Evolutionary conservation across 2,888 invertebrate species (phyloP), one percentile per base, ranked within the genome.

Genomic region (Ypsolopha sequella): DNA sequence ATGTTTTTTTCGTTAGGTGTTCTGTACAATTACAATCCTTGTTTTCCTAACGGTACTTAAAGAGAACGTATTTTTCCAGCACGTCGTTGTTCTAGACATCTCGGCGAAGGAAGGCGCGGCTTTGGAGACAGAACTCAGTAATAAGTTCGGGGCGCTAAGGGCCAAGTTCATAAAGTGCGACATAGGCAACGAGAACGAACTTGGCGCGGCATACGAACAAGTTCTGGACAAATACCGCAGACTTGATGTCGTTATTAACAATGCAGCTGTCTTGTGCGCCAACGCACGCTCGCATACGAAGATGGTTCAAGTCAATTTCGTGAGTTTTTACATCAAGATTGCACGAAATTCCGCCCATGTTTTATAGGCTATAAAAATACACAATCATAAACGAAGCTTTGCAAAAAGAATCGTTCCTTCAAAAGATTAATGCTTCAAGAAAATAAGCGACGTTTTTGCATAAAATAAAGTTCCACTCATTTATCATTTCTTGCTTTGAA

Each of bases 111-210:
- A 84, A 58, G 82, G 85, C 2, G 61, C 64, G 1, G 56, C 64
- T 1, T 58, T 85, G 1, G 84, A 85, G 58, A 56, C 53, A 0
- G 76, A 81, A 61, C 71, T 85, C 39, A 55, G 65, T 35, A 65
- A 61, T 54, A 80, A 74, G 60, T 84, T 79, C 44, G 84, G 84
- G 7, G 76, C 80, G n/a, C 56, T 84, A 51, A 72, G 61, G 70
- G 78, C 79, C 9, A 85, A 79, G 76, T 85, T 81, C 61, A 80
- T 82, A 66, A 76, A 77, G 67, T 84, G 85, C 56, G 82, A 85
- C 58, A 67, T 85, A 11, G 61, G 80, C 1, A 67, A 79, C 55
- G 77, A 76, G 14, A 58, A 54, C 0, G 74, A 81, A 59, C 73
- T 82, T 7, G 55, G 58, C 6, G 65, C 65, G 0, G 80, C 84